Evolutionary conservation across 35 echinoderm and acorn worm genomes (phyloP).

Genomic region (Lytechinus variegatus): DNA sequence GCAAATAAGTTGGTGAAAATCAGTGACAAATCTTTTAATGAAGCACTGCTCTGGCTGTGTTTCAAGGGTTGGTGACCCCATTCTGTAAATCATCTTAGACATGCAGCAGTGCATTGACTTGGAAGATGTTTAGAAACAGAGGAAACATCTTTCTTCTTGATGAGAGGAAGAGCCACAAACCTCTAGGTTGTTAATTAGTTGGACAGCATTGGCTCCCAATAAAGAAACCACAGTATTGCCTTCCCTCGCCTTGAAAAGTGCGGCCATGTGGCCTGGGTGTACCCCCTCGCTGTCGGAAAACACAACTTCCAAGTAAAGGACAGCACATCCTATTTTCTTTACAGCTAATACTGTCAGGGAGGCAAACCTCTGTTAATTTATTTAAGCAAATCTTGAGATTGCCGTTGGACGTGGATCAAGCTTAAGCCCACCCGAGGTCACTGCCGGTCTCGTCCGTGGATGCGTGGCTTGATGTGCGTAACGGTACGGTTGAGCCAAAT

Average conservation of each 20-base stretch:
- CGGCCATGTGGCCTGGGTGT: not conserved
- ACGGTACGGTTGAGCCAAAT: not conserved
- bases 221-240: not conserved
- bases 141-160: not conserved
- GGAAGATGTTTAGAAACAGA: not conserved
- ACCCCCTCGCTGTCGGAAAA: not conserved
- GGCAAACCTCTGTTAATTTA: not conserved
- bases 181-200: not conserved
- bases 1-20: too few relatives aligned
- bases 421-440: not conserved
- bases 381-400: constrained; percentile 3
- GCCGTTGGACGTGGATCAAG: not conserved
- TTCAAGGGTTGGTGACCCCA: not conserved
- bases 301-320: not conserved
- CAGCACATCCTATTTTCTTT: not conserved
- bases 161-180: not conserved
- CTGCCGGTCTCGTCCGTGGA: not conserved
- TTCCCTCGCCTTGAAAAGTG: constrained; percentile 9
- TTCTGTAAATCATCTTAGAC: not conserved
- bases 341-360: not conserved
- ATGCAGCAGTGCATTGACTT: not conserved
- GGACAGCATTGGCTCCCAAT: not conserved
- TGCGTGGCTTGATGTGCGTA: not conserved
- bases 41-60: not conserved
- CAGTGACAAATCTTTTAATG: too few relatives aligned